Evolutionary conservation across 2,888 invertebrate genomes (phyloP), one percentile per base, ranked within the genome.

Genomic region (Philereme vetulata): DNA sequence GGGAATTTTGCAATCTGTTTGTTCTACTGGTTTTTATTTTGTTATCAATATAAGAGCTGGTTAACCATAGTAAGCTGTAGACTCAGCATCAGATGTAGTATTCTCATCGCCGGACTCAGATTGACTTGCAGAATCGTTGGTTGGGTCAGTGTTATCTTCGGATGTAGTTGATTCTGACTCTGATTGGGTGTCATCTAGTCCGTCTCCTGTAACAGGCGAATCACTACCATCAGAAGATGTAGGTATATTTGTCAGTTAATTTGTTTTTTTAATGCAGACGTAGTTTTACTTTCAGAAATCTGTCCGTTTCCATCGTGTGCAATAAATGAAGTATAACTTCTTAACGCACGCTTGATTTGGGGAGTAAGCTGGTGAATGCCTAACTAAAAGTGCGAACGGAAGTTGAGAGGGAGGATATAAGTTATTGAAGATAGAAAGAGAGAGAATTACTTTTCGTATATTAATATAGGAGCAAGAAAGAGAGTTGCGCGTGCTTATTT

Each of bases 181-280:
- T 42, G 34, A 2, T 21, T 21, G 21, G 2, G 21, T 21, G 21
- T 21, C 21, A 21, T 34, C 34, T 48, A 42, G 6, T 35, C 4
- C 40, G 8, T 6, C 9, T 56, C 43, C 63, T 66, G 61, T 50
- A 58, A 60, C 49, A 65, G 43, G 49, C 42, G 56, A 51, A 64
- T 62, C 63, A 8, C 43, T 48, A 10, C 44, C 7, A 32, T 67
- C 62, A 62, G 38, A 36, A 45, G 50, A 6, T 36, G 8, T 35
- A 33, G 47, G 4, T 5, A 36, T 42, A 36, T 46, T 5, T 35
- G 4, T 35, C 35, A 40, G 1, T 5, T 57, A 33, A 21, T 21
- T 34, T 1, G n/a, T 51, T 6, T 59, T 38, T n/a, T 47, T 1
- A 56, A 36, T 43, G 50, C 44, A 36, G 63, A 21, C 36, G 57